Conservation (phyloP, 2,888 invertebrate species). For the Lochmaea capreae region DNA sequence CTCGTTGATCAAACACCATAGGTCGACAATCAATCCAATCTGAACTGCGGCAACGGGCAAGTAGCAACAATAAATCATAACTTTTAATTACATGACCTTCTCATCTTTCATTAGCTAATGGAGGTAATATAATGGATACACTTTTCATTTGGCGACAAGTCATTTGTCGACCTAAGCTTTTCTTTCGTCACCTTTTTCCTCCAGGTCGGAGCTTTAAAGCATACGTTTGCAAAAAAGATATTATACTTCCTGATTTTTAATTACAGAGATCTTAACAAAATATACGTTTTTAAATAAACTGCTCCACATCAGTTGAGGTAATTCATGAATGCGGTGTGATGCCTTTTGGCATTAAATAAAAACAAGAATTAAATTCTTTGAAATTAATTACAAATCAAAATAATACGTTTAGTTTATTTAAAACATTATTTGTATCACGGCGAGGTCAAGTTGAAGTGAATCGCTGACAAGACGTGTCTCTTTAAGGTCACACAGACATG, state of each 20-base stretch:
- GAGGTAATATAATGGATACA: slow-evolving; percentile 34
- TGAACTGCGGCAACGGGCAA: slow-evolving; percentile 32
- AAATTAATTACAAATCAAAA: too few relatives aligned
- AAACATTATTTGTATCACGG: too few relatives aligned
- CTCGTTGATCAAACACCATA: slow-evolving; percentile 37
- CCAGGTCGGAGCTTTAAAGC: neutral
- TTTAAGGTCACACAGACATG: too few relatives aligned
- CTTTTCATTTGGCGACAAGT: slow-evolving; percentile 32
- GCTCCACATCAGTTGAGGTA: too few relatives aligned
- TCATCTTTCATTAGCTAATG: slow-evolving; percentile 42
- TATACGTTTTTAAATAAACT: too few relatives aligned
- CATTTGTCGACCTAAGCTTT: slow-evolving; percentile 25
- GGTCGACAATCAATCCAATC: slow-evolving; percentile 37
- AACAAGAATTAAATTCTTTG: too few relatives aligned
- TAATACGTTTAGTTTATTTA: too few relatives aligned
- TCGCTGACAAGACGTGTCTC: too few relatives aligned
- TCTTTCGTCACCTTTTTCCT: neutral
- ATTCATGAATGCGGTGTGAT: too few relatives aligned
- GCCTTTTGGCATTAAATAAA: too few relatives aligned
- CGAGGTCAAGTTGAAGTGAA: too few relatives aligned
- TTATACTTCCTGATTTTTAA: neutral
- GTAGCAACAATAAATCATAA: slow-evolving; percentile 38
- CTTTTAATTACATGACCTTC: slow-evolving; percentile 40
- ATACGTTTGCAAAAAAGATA: neutral
- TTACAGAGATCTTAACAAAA: neutral